These are phyloP conservation scores for Liasis olivaceus DNA, from an alignment of 2,797 vertebrate species.

Conservation along the genomic window DNA sequence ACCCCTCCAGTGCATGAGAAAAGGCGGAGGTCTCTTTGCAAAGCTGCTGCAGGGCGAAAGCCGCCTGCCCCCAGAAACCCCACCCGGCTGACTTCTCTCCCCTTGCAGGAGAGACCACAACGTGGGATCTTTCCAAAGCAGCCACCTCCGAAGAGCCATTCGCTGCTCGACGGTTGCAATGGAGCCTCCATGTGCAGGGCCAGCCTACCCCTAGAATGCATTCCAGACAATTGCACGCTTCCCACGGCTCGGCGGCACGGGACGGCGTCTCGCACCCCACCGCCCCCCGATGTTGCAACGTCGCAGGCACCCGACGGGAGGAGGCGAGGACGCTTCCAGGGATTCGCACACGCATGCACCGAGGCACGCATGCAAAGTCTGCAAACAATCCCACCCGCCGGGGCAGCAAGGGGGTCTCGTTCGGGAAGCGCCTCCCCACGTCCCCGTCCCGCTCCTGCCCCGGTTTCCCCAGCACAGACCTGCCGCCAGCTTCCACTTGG, in stretches of 20 bases:
- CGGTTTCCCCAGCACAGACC: slow-evolving; percentile 56
- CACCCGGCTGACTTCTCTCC: background rate
- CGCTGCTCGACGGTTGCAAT: background rate
- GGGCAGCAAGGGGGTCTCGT: background rate
- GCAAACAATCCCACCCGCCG: background rate
- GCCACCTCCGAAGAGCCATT: background rate
- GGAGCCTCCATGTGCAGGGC: background rate
- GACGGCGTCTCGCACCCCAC: too few species aligned
- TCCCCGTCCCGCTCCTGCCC: background rate
- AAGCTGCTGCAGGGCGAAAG: background rate
- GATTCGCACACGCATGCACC: background rate
- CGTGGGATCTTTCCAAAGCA: background rate
- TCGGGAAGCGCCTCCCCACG: background rate
- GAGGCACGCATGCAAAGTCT: background rate
- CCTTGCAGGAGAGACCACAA: background rate
- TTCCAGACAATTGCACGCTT: background rate
- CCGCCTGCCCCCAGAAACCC: background rate
- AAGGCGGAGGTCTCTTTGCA: background rate
- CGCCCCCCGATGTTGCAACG: background rate
- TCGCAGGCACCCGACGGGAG: background rate
- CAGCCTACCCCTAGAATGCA: background rate
- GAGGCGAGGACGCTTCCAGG: background rate
- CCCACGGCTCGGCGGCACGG: too few species aligned
- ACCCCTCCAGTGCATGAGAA: background rate
- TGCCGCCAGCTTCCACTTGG: slow-evolving; percentile 74